These are phyloP conservation scores for Elegia similella DNA, from an alignment of 2,888 invertebrate species.

Conservation along the genomic window DNA sequence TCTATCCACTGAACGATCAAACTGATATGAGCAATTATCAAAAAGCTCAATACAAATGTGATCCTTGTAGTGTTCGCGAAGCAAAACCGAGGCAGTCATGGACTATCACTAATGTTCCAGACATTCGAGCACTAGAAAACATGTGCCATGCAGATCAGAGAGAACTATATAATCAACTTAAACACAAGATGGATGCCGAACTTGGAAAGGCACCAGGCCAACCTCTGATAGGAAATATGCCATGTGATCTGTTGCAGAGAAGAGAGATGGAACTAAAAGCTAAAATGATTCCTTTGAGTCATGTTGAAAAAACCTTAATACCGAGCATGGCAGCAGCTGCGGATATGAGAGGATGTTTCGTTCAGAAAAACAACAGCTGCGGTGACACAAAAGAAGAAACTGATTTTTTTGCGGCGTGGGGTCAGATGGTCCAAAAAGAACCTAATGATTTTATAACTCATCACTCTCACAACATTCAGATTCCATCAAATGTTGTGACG, in stretches of 20 bases:
- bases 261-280: constrained; percentile 73
- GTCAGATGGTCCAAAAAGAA: constrained; percentile 81
- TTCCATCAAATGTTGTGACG: constrained; percentile 72
- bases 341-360: constrained; percentile 65
- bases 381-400: constrained; percentile 76
- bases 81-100: constrained; percentile 74
- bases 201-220: constrained; percentile 71
- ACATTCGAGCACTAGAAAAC: constrained; percentile 65
- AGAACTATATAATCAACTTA: constrained; percentile 68
- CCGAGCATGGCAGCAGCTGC: constrained; percentile 68
- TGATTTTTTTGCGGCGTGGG: constrained; percentile 80
- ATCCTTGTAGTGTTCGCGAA: constrained; percentile 65
- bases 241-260: constrained; percentile 66
- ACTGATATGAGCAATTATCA: constrained; percentile 62
- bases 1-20: constrained; percentile 66
- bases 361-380: constrained; percentile 75
- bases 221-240: constrained; percentile 55
- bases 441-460: constrained; percentile 76
- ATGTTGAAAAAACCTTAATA: constrained; percentile 72
- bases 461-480: constrained; percentile 70
- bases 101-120: constrained; percentile 73
- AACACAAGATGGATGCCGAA: constrained; percentile 74
- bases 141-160: constrained; percentile 71
- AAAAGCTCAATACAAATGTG: constrained; percentile 67
- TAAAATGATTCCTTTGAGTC: constrained; percentile 76